Evolutionary conservation across 2,113 vertebrate genomes (phyloP), one percentile per base, ranked within the genome.

Genomic region (Lichenostomus cassidix): DNA sequence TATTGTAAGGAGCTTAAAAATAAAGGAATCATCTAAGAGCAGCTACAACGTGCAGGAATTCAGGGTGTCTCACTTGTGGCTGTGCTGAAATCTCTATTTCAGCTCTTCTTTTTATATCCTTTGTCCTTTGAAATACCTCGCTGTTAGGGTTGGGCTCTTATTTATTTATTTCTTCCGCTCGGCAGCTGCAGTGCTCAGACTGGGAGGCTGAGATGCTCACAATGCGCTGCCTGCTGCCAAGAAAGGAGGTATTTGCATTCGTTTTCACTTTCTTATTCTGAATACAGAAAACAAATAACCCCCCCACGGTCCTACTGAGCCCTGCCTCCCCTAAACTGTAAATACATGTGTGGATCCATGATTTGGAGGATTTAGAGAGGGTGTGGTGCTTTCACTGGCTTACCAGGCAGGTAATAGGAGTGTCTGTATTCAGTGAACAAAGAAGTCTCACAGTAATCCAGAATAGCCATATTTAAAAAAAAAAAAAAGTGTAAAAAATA

Each of bases 171-270:
- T 90, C 71, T 60, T 74, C 28, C 27, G 50, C 92, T 80, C 55
- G 2, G 92, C 94, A 95, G 94, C 92, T 96, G 92, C 83, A 90
- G 86, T 39, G 93, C 90, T 94, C 65, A 46, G 90, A 15, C 85
- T 67, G 21, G 84, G 74, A 80, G 87, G 78, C 88, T 78, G 92
- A 71, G 93, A 94, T 92, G 90, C 94, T 95, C 94, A 93, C 93
- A 97, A 92, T 96, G 92, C 44, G 3, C 84, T 88, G 95, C 85
- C 69, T 92, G 88, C 95, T 97, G 94, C 94, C 96, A 95, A 94
- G 95, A 92, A 86, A 93, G 85, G 86, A 95, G 92, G 83, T 92
- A 67, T 94, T 95, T 92, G 92, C 94, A 95, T 95, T 93, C 73
- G 68, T 96, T 96, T 96, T 96, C 85, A 85, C 92, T 93, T 97